These are phyloP conservation scores for Pyrocephalus nanus DNA, from an alignment of 2,797 vertebrate genomes.

Conservation along the genomic window DNA sequence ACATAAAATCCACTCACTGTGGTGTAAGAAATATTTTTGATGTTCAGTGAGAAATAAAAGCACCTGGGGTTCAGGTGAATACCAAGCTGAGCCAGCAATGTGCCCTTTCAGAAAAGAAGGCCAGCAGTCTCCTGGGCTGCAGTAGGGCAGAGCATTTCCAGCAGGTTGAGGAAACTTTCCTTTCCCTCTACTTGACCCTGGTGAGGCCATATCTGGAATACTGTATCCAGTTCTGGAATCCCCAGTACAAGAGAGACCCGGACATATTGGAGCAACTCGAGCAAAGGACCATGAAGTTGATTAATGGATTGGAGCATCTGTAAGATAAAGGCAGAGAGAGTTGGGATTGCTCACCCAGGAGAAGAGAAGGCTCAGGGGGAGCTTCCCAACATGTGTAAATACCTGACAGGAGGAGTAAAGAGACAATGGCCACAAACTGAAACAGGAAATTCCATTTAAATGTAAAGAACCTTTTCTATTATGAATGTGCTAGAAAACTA, in stretches of 20 bases:
- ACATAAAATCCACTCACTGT: not conserved
- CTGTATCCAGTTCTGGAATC: not conserved
- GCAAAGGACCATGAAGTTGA: not conserved
- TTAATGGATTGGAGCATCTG: not conserved
- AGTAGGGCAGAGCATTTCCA: rapidly evolving
- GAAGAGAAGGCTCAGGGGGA: not conserved
- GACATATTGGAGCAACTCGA: not conserved
- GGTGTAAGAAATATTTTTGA: not conserved
- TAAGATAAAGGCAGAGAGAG: not conserved
- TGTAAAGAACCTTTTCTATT: not conserved
- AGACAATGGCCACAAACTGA: not conserved
- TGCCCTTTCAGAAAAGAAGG: not conserved
- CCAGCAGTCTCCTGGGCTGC: not conserved
- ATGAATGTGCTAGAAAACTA: not conserved
- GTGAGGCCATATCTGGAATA: not conserved
- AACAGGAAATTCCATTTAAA: not conserved
- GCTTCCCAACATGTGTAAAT: not conserved
- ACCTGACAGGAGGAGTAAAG: not conserved
- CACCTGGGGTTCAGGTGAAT: not conserved
- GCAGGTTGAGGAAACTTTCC: not conserved
- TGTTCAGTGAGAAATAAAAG: not conserved
- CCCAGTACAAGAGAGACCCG: not conserved
- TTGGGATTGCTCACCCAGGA: not conserved
- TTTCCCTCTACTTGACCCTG: not conserved
- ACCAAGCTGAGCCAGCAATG: not conserved